These are phyloP conservation scores for Acholoe squamosa DNA, from an alignment of 2,888 invertebrate species.

Conservation along the genomic window DNA sequence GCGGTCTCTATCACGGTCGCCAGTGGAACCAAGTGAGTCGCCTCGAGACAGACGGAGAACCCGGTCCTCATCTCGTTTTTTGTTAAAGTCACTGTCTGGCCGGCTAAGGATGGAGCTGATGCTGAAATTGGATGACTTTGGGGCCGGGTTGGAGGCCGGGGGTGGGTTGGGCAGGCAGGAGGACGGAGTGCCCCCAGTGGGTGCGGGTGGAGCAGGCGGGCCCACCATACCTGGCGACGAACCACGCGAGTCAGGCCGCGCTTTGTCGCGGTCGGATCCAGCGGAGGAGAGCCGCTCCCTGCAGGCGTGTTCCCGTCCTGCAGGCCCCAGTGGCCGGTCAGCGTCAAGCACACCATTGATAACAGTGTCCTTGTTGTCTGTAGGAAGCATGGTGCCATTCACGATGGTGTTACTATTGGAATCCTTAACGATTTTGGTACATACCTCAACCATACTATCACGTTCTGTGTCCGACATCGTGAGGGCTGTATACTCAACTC, in stretches of 20 bases:
- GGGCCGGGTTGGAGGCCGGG: conserved; percentile 32
- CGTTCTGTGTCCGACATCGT: conserved; percentile 52
- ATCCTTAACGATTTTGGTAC: conserved; percentile 37
- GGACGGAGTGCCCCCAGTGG: not conserved
- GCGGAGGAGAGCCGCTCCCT: not conserved
- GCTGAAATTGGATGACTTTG: conserved; percentile 65
- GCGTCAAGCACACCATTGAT: not conserved
- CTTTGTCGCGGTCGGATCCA: conserved; percentile 21
- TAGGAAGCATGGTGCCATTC: not conserved
- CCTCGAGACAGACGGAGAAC: not conserved
- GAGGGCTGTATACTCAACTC: not conserved
- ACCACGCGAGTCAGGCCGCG: conserved; percentile 20
- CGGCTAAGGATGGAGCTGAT: conserved; percentile 69
- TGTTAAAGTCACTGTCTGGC: conserved; percentile 58
- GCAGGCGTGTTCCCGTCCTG: not conserved
- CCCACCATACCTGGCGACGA: not conserved
- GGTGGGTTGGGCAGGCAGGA: not conserved
- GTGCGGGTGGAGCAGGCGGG: not conserved
- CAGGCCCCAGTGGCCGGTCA: not conserved
- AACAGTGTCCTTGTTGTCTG: not conserved
- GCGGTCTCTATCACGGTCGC: conserved; percentile 16
- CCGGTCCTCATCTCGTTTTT: conserved; percentile 44
- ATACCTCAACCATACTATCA: not conserved
- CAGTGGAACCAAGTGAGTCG: not conserved
- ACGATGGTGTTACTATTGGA: conserved; percentile 43